Evolutionary conservation across 1,140 invertebrate genomes (phyloP).

Genomic region (Muscidifurax raptorellus): DNA sequence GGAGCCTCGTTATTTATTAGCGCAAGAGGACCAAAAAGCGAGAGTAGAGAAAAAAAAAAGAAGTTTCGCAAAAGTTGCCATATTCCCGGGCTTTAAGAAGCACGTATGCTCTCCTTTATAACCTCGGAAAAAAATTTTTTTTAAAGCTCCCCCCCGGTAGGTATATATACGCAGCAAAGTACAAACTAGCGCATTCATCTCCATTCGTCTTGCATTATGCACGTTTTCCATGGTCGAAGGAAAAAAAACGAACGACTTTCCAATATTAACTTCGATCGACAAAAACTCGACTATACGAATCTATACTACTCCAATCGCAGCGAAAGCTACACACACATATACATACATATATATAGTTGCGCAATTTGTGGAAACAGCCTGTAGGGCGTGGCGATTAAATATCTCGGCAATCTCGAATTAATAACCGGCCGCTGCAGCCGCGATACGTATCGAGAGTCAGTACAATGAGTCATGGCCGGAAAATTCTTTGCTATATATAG

Average conservation of each 20-base stretch:
- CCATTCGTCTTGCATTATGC: neutral
- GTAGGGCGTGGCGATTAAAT: neutral
- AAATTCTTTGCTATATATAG: neutral
- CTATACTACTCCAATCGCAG: no score
- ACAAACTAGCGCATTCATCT: slow-evolving; percentile 1
- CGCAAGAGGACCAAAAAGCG: slow-evolving; percentile 22
- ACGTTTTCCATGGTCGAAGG: neutral
- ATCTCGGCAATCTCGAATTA: neutral
- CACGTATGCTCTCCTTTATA: slow-evolving; percentile 14
- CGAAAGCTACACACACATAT: no score
- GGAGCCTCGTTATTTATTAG: slow-evolving; percentile 38
- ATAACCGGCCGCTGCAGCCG: neutral
- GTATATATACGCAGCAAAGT: neutral
- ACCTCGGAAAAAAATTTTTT: neutral
- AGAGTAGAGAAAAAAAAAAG: neutral
- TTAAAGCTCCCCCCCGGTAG: neutral
- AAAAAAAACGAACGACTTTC: neutral
- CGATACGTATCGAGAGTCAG: neutral
- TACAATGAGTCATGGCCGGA: neutral
- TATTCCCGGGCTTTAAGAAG: neutral
- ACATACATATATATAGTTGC: neutral
- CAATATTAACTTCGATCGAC: neutral
- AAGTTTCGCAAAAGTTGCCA: slow-evolving; percentile 21
- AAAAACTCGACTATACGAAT: neutral
- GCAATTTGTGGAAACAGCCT: neutral